Evolutionary conservation across 2,113 vertebrate species (phyloP).

Genomic region (Hippolais icterina): DNA sequence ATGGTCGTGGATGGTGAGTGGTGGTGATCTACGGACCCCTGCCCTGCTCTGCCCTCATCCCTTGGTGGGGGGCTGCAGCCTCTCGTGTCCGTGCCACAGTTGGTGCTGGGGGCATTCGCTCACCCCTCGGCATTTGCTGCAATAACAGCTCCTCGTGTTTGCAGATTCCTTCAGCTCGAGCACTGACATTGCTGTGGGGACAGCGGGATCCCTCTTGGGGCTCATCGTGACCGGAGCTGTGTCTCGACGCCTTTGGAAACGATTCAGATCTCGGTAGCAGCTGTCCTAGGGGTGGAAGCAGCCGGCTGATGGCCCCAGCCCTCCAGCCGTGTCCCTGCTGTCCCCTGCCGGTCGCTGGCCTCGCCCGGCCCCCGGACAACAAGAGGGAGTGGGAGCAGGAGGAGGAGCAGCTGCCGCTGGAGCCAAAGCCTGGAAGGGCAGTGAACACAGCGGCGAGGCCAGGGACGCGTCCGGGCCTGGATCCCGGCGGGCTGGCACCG

Average conservation of each 20-base stretch:
- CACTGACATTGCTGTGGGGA: neutral
- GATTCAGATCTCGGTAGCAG: neutral
- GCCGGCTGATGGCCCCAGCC: fast-evolving
- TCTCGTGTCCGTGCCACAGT: fast-evolving
- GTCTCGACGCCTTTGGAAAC: neutral
- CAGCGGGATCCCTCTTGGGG: neutral
- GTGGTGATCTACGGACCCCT: neutral
- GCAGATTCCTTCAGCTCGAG: neutral
- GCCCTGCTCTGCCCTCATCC: fast-evolving
- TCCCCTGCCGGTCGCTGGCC: neutral
- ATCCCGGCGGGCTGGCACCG: neutral
- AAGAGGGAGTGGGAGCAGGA: neutral
- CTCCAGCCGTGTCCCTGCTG: neutral
- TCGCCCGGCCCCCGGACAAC: too few species aligned
- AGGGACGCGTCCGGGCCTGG: neutral
- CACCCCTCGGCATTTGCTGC: fast-evolving
- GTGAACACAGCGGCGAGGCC: fast-evolving
- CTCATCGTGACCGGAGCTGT: neutral
- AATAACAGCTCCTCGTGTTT: fast-evolving
- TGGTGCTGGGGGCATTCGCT: neutral
- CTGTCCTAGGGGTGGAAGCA: neutral
- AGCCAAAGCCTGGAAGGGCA: neutral
- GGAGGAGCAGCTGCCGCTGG: fast-evolving
- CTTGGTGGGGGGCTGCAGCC: neutral
- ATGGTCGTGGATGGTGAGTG: neutral